Evolutionary conservation across 2,113 vertebrate species (phyloP).

Genomic region (Girardinichthys multiradiatus): DNA sequence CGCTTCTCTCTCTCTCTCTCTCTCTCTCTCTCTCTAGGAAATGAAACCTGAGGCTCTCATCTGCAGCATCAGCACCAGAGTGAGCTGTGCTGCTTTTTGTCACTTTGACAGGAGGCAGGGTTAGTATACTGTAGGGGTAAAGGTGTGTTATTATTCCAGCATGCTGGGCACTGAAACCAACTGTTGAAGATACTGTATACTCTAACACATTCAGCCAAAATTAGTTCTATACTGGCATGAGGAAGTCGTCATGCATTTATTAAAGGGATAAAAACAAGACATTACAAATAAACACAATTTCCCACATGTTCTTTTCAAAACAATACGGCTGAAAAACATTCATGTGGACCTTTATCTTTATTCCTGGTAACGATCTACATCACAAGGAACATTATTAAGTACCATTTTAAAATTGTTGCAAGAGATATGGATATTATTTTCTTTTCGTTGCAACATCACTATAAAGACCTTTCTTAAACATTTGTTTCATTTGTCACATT

Average conservation of each 20-base stretch:
- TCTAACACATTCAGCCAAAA: conserved; percentile 27
- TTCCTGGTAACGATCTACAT: background rate
- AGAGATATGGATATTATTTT: no score
- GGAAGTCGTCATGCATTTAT: conserved; percentile 22
- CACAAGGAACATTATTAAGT: no score
- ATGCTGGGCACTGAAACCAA: conserved; percentile 20
- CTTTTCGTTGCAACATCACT: no score
- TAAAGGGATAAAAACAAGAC: conserved; percentile 2
- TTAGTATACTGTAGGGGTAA: conserved; percentile 43
- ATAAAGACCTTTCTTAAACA: no score
- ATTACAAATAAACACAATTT: no score
- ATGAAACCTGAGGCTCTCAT: conserved; percentile 64
- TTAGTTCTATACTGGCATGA: conserved; percentile 32
- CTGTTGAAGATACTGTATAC: conserved; percentile 43
- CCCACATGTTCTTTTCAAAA: background rate
- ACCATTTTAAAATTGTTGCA: no score
- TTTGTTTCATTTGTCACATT: no score
- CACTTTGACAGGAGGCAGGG: conserved; percentile 61
- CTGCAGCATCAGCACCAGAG: conserved; percentile 68
- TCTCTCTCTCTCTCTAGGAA: conserved; percentile 38
- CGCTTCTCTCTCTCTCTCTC: conserved; percentile 20
- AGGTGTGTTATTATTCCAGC: conserved; percentile 39
- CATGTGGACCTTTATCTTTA: background rate
- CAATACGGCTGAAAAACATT: background rate
- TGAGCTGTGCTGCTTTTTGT: conserved; percentile 61